These are phyloP conservation scores for Thamnophis elegans DNA, from an alignment of 2,797 vertebrate genomes.

Conservation along the genomic window DNA sequence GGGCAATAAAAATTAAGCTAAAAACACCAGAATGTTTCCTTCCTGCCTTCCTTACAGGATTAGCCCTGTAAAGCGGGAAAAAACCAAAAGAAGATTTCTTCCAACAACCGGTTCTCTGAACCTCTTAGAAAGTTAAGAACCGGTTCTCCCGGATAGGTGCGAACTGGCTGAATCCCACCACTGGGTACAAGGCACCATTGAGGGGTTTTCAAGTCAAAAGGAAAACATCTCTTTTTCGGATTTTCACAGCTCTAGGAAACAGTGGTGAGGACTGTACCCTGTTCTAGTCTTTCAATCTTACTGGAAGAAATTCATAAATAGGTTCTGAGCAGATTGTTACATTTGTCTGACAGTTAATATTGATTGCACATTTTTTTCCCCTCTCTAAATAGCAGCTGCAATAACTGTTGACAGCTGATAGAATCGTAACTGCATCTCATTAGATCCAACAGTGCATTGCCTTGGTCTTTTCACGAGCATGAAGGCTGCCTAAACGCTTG, in stretches of 20 bases:
- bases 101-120: too few relatives aligned
- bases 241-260: not conserved
- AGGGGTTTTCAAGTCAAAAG: not conserved
- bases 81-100: too few relatives aligned
- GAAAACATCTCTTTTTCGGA: not conserved
- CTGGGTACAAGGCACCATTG: not conserved
- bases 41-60: too few relatives aligned
- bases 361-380: slow-evolving; percentile 42
- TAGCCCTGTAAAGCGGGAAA: too few relatives aligned
- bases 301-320: slow-evolving; percentile 5
- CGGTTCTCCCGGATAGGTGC: too few relatives aligned
- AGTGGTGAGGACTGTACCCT: not conserved
- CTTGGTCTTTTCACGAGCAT: slow-evolving; percentile 58
- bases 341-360: slow-evolving; percentile 45
- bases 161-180: too few relatives aligned
- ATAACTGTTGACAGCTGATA: slow-evolving; percentile 65
- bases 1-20: too few relatives aligned
- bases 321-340: slow-evolving; percentile 17
- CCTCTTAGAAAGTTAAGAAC: too few relatives aligned
- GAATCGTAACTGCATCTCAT: slow-evolving; percentile 38
- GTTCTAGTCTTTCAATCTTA: not conserved
- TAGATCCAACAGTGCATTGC: slow-evolving; percentile 37
- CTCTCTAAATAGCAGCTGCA: slow-evolving; percentile 63
- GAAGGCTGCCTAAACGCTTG: slow-evolving; percentile 72
- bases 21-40: too few relatives aligned